Evolutionary conservation across 2,888 invertebrate species (phyloP), one percentile per base, ranked within the genome.

Genomic region (Melitaea athalia): DNA sequence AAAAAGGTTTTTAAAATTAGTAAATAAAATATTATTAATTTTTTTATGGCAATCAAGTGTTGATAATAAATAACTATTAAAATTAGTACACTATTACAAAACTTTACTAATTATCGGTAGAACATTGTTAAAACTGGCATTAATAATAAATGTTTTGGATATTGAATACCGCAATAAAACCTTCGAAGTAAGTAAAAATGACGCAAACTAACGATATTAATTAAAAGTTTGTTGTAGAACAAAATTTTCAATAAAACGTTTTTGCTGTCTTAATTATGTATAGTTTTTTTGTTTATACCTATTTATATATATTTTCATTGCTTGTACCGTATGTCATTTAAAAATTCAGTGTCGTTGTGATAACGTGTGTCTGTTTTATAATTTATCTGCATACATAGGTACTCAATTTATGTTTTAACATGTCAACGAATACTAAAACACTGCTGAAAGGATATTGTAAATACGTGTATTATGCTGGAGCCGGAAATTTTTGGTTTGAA

Each of bases 401-500:
- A 38, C 38, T 8, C 2, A 38, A 38, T 38, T 38, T 3, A 10
- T 52, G 38, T 14, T 49, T 17, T 68, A 70, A 75, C 79, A 87
- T 89, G 88, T 74, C 76, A 64, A 64, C 74, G 50, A 84, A 81
- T 68, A 89, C 90, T 47, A 85, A 84, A 76, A 71, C 64, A 68
- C 77, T 91, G 59, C 75, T 91, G 6, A 81, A 75, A 78, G 78
- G 77, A 63, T 80, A 84, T 73, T 90, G 89, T 74, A 86, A 80
- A 77, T 89, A 83, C 74, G 86, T 87, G n/a, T 89, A 86, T 72
- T 85, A 83, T 55, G 82, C 89, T 2, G 90, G 90, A 31, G 83
- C 82, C 5, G 89, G 89, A 8, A 87, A 89, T 76, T 89, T 80
- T 75, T 89, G 89, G 88, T 85, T 80, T 66, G 85, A 89, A 74